These are phyloP conservation scores for Lycopodina hypogea DNA, from an alignment of 37 sponge, comb jelly and placozoan genomes.

Conservation along the genomic window DNA sequence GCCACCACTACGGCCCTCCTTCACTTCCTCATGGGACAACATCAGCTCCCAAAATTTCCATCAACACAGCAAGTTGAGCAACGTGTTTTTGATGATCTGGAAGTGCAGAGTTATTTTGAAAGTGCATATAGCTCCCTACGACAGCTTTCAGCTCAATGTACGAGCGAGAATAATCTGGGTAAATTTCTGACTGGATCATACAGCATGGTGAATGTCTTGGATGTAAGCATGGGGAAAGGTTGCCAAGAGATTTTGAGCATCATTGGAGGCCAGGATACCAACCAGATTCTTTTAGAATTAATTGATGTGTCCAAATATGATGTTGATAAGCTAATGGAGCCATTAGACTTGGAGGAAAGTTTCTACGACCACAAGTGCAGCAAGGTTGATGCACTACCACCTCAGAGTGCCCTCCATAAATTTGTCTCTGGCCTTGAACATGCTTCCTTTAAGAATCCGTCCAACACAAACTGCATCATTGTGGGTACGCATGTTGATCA, in stretches of 20 bases:
- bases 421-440: not conserved
- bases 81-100: not conserved
- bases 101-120: not conserved
- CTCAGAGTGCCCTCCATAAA: not conserved
- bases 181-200: not conserved
- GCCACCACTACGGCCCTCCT: not conserved
- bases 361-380: not conserved
- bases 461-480: not conserved
- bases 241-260: not conserved
- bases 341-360: not conserved
- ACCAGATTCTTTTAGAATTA: not conserved
- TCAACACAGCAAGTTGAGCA: not conserved
- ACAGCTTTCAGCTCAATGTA: not conserved
- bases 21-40: not conserved
- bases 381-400: not conserved
- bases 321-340: not conserved
- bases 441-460: not conserved
- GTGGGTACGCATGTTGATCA: constrained; percentile 20
- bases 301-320: not conserved
- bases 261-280: not conserved
- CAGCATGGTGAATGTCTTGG: constrained; percentile 1
- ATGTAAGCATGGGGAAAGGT: constrained; percentile 3
- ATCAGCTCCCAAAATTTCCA: not conserved
- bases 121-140: not conserved
- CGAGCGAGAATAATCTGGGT: not conserved